Evolutionary conservation across 2,797 vertebrate species (phyloP), one percentile per base, ranked within the genome.

Genomic region (Spinus olivaceus): DNA sequence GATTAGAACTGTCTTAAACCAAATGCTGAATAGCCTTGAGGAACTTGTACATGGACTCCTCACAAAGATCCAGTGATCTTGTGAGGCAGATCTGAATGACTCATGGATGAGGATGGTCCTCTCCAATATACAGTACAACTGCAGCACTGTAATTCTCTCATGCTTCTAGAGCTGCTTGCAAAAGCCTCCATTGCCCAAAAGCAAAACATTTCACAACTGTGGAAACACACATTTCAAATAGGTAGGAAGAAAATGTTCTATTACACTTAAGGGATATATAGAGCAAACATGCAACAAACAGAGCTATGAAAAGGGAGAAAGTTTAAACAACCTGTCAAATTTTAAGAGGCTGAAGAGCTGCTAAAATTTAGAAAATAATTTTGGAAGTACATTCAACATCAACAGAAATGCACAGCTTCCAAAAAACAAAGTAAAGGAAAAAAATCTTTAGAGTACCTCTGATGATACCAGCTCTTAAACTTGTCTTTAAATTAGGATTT

Each of bases 31-130:
- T 19, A 65, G 14, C 42, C 35, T n/a, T 8, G 0, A 74, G n/a
- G 50, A 81, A 28, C 24, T 50, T 32, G 4, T 4, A 10, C 10
- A 6, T 0, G 3, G 32, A 33, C 0, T 0, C 18, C n/a, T 61
- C 17, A 20, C 9, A 50, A 33, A 35, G 47, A 78, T 39, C 8
- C 42, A 47, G 53, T 4, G 41, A 60, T 32, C 12, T 44, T n/a
- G 20, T 16, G 8, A 32, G 47, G 37, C n/a, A 93, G 20, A 25
- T 51, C 28, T 50, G 39, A 73, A 32, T 2, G 24, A 17, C 6
- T 57, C 3, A 0, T 20, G 37, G 17, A 24, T 46, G 37, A 79
- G 50, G 25, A 32, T 18, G 33, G n/a, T 65, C 8, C 6, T 65
- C 35, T 66, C 35, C 39, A 46, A 6, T 10, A 35, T 7, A 16